Conservation (phyloP, 2,888 invertebrate genomes). For the Apotomis betuletana region DNA sequence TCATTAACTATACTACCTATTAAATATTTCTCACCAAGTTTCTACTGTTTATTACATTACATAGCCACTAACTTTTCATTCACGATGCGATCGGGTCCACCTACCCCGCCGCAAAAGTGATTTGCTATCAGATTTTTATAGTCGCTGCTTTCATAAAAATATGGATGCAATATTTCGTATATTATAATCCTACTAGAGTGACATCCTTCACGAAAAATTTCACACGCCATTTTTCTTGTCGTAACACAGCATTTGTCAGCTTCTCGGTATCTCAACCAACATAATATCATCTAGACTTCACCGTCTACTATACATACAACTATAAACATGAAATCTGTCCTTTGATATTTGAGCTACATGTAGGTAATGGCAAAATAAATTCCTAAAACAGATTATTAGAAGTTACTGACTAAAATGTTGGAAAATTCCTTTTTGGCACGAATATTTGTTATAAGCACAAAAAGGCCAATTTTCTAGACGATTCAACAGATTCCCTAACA, state of each 20-base stretch:
- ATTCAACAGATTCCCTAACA: constrained; percentile 21
- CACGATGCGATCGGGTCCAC: background rate
- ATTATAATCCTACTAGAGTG: background rate
- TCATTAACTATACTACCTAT: too few relatives aligned
- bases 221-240: constrained; percentile 13
- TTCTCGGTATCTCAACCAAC: background rate
- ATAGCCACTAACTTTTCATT: background rate
- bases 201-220: constrained; percentile 19
- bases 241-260: constrained; percentile 15
- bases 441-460: background rate
- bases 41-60: too few relatives aligned
- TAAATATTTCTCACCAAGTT: too few relatives aligned
- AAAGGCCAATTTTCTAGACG: background rate
- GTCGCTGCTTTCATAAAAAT: background rate
- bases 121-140: background rate
- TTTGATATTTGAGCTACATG: background rate
- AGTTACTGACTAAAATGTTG: too few relatives aligned
- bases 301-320: background rate
- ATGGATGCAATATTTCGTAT: background rate
- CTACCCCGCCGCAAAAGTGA: background rate
- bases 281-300: background rate
- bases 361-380: too few relatives aligned
- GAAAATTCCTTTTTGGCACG: background rate
- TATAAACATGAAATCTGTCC: background rate
- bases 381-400: background rate